A percentile compares a stretch with the other conserved stretches of the same genome.
These are phyloP conservation scores for Microplitis demolitor DNA, from an alignment of 1,140 invertebrate genomes.

Conservation along the genomic window DNA sequence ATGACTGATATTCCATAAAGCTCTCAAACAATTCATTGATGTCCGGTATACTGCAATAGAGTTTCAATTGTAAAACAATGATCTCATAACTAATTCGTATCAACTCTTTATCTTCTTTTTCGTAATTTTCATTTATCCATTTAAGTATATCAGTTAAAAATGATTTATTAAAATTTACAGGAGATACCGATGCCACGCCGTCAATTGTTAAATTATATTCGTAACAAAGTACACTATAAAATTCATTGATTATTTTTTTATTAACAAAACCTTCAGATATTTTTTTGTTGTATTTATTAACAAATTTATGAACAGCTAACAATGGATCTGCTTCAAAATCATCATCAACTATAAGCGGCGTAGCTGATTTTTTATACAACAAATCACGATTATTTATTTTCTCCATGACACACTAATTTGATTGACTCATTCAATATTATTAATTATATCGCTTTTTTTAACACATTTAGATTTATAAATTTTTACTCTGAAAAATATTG, in stretches of 20 bases:
- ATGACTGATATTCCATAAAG: not conserved
- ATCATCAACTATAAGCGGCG: not conserved
- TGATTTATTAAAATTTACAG: not conserved
- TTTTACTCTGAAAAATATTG: too few species aligned
- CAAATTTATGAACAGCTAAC: not conserved
- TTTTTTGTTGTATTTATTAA: not conserved
- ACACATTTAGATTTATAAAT: too few species aligned
- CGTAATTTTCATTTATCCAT: not conserved
- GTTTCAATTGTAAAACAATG: not conserved
- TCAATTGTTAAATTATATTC: constrained; percentile 2
- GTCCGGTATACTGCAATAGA: not conserved
- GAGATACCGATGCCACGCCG: not conserved
- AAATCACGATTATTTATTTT: not conserved
- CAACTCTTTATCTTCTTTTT: not conserved
- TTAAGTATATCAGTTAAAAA: not conserved
- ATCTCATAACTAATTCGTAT: not conserved
- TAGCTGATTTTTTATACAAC: not conserved
- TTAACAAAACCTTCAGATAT: not conserved
- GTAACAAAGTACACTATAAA: constrained; percentile 2
- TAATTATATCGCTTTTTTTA: too few species aligned
- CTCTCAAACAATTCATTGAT: not conserved
- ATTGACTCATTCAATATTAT: too few species aligned
- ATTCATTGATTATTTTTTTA: not conserved
- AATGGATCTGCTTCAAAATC: not conserved
- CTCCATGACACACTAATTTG: too few species aligned